A percentile compares a stretch with the other conserved stretches of the same genome.
Evolutionary conservation across 2,888 invertebrate species (phyloP).

Genomic region (Zygothrica quintamaculata): DNA sequence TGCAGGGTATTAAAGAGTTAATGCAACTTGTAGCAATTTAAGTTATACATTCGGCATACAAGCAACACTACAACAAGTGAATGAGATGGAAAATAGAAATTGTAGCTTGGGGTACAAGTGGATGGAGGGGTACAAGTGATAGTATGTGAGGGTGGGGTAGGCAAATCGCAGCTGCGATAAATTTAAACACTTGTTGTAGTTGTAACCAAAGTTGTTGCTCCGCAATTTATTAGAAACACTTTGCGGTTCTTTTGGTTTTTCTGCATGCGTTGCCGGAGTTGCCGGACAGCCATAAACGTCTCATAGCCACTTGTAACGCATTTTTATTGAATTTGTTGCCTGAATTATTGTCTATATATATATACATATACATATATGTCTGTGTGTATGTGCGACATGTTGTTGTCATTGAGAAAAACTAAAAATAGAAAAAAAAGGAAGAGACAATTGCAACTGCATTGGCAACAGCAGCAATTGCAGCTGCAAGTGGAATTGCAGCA

Average conservation of each 20-base stretch:
- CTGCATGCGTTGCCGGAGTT: conserved; percentile 67
- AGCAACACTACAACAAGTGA: conserved; percentile 15
- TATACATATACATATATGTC: no score
- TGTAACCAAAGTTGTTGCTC: conserved; percentile 61
- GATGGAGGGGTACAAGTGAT: no score
- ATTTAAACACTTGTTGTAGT: conserved; percentile 80
- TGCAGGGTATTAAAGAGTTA: conserved; percentile 33
- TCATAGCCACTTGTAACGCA: conserved; percentile 64
- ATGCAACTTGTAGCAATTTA: conserved; percentile 1
- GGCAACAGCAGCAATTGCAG: conserved; percentile 11
- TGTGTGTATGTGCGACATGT: conserved; percentile 27
- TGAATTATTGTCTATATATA: conserved; percentile 42
- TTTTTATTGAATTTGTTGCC: conserved; percentile 71
- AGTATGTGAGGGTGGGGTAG: background rate
- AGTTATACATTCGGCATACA: conserved; percentile 33
- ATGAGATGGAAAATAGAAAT: background rate
- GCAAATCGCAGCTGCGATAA: conserved; percentile 70
- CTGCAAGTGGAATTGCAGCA: conserved; percentile 7
- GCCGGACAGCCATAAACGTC: conserved; percentile 62
- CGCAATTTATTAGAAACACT: conserved; percentile 78
- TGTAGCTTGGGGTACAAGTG: background rate
- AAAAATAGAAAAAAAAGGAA: conserved; percentile 6
- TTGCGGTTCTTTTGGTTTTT: conserved; percentile 70
- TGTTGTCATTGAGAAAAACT: conserved; percentile 24
- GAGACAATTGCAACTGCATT: conserved; percentile 9